phyloP scores from a whole-genome alignment of 2,888 invertebrate species.

The Plebejus melissa region DNA sequence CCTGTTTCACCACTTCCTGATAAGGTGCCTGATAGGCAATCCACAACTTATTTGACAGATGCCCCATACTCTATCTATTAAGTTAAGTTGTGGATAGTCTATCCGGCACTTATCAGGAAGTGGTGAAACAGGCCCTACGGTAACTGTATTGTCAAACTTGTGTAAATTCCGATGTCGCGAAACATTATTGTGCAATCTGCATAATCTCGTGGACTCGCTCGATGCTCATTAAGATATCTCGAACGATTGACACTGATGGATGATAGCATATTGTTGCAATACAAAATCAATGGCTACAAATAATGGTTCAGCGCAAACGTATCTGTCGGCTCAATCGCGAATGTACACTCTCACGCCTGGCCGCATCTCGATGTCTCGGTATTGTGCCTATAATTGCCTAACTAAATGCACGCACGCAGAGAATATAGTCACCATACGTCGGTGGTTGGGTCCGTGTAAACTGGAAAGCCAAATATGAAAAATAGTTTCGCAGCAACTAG shows the following conservation, averaged over 20 bases:
- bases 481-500: too few species aligned
- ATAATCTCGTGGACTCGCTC: not conserved
- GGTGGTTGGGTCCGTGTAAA: not conserved
- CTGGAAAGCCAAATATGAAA: too few species aligned
- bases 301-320: conserved; percentile 14
- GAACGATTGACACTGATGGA: conserved; percentile 4
- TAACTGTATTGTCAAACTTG: not conserved
- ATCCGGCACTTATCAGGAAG: too few species aligned
- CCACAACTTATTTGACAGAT: too few species aligned
- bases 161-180: not conserved
- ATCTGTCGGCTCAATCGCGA: conserved; percentile 7
- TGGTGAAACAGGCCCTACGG: not conserved
- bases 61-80: too few species aligned
- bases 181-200: not conserved
- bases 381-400: conserved; percentile 1
- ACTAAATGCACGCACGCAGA: not conserved
- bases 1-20: too few species aligned
- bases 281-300: conserved; percentile 14
- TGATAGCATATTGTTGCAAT: conserved; percentile 16
- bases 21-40: too few species aligned
- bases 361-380: not conserved
- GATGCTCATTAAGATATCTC: conserved; percentile 11
- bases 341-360: conserved; percentile 14
- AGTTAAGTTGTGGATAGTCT: too few species aligned
- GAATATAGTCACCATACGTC: not conserved